Evolutionary conservation across 2,888 invertebrate species (phyloP).

Genomic region (Lagria hirta): DNA sequence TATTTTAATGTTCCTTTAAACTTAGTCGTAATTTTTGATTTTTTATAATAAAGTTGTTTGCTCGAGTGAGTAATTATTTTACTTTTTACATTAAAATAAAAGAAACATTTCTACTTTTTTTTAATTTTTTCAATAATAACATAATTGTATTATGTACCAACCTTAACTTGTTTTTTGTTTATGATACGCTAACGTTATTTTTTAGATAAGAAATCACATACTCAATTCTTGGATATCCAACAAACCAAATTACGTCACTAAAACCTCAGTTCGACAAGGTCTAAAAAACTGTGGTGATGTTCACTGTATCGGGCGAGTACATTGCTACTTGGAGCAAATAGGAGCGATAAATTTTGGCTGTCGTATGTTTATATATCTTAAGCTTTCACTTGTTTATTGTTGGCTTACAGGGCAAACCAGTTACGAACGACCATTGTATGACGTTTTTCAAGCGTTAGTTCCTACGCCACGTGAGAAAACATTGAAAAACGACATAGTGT

Average conservation of each 20-base stretch:
- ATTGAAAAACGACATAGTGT: conserved; percentile 12
- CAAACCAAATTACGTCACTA: conserved; percentile 61
- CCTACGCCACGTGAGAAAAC: conserved; percentile 11
- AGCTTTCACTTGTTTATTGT: neutral
- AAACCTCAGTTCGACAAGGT: conserved; percentile 60
- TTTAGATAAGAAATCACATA: conserved; percentile 61
- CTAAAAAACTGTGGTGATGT: conserved; percentile 65
- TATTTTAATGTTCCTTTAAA: no score
- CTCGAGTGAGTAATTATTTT: no score
- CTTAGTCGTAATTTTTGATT: no score
- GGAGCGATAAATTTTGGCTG: conserved; percentile 67
- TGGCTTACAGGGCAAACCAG: conserved; percentile 31
- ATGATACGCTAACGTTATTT: no score
- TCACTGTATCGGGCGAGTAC: conserved; percentile 62
- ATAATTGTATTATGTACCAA: conserved; percentile 6
- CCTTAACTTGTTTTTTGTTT: conserved; percentile 6
- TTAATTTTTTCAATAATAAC: conserved; percentile 10
- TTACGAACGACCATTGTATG: conserved; percentile 48
- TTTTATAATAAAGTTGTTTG: no score
- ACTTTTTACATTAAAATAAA: no score
- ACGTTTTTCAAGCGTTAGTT: conserved; percentile 26
- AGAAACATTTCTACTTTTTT: no score
- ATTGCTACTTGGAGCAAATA: conserved; percentile 62
- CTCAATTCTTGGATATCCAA: conserved; percentile 57
- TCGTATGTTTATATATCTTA: conserved; percentile 51